Base-by-base conservation (phyloP, 2,113 vertebrate species). In the Plectropomus leopardus region DNA sequence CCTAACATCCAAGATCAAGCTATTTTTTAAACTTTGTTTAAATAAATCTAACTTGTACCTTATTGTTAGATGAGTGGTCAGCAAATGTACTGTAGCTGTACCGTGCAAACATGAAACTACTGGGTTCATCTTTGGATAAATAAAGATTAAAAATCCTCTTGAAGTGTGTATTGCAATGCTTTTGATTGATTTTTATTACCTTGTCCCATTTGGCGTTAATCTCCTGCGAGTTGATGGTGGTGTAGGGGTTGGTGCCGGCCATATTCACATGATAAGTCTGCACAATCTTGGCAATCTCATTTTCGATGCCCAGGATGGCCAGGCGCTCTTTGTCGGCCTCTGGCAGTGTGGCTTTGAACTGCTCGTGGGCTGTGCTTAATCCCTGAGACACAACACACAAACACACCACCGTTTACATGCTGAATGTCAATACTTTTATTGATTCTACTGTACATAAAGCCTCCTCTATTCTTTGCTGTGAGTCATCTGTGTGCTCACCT, bases 211-310 rank as follows among this genome's bases (percentile, higher is more conserved):
- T 99, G 95, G 94, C 89, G 48, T 99, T 98, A 86, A 99, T 96
- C 94, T 99, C 98, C 60, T 97, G 97, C 32, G 98, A 96, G 45
- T 96, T 97, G 94, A 99, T 99, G 30, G 96, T 96, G 86, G 97
- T 98, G 90, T 99, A 99, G 30, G 98, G 98, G 92, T 99, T 99
- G 1, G 93, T 96, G 47, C 98, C 98, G 0, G 97, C 96, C 93
- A 99, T 98, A 86, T 99, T 99, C 85, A 99, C 98, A 0, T 99
- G 97, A 68, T 99, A 99, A 3, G 97, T 99, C 92, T 99, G 98
- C 48, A 98, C 97, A 3, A 99, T 99, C 95, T 99, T 99, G 70
- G 96, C 92, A 8, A 99, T 97, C 94, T 99, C 98, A 0, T 98
- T 99, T 85, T 99, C 98, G 89, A 99, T 99, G 75, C 97, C 98